Percentiles rank a stretch among this genome's conserved stretches.
phyloP scores from a whole-genome alignment of 2,888 invertebrate species.

The Polyommatus iphigenia region DNA sequence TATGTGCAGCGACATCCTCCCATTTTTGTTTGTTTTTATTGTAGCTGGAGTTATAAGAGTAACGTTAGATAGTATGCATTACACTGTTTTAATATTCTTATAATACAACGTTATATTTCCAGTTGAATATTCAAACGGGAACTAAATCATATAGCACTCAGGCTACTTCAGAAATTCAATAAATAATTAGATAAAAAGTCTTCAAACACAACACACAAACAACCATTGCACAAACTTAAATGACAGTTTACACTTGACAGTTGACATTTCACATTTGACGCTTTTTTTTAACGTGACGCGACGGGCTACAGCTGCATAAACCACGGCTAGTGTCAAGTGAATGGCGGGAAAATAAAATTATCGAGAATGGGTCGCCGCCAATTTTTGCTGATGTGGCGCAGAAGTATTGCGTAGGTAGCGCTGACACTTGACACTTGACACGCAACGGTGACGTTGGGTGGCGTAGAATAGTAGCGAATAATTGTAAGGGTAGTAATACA shows the following conservation, averaged over 20 bases:
- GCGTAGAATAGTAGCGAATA: too few species aligned
- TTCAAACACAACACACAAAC: not conserved
- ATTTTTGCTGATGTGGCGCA: too few species aligned
- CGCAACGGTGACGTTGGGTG: too few species aligned
- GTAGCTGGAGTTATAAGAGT: not conserved
- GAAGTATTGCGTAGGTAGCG: too few species aligned
- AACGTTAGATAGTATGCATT: not conserved
- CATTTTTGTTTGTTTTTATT: conserved; percentile 55
- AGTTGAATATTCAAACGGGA: not conserved
- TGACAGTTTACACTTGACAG: not conserved
- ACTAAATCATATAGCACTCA: not conserved
- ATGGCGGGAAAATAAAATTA: too few species aligned
- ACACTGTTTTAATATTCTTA: not conserved
- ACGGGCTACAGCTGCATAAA: too few species aligned
- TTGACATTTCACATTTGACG: not conserved
- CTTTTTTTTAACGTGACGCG: too few species aligned
- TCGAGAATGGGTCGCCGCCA: too few species aligned
- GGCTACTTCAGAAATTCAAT: not conserved
- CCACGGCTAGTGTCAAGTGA: too few species aligned
- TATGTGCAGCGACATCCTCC: conserved; percentile 82
- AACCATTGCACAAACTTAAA: not conserved
- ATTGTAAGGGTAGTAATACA: too few species aligned
- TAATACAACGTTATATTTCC: not conserved
- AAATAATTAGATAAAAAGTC: not conserved
- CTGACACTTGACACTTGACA: too few species aligned